Base-by-base conservation (phyloP, 1,140 invertebrate species). In the Chionoecetes opilio region DNA sequence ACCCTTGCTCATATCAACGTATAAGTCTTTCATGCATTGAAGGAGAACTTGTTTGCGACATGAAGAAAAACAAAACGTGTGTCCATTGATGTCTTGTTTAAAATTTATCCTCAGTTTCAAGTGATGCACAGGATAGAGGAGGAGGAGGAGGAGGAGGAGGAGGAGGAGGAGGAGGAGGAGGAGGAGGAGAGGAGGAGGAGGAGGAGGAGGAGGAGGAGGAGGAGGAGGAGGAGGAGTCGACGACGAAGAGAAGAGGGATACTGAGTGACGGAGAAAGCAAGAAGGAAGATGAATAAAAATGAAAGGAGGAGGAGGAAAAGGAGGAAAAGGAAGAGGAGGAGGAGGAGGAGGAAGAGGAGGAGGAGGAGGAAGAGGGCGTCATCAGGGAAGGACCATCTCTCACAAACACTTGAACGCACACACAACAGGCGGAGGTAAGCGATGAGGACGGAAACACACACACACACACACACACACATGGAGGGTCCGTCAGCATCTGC, bases 201-300 rank as follows among this genome's bases (percentile, higher is more conserved):
- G 37, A 89, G 37, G 37, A 89, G 87, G 87, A 89, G 87, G 37
- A 89, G 35, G 87, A 38, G 87, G 35, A 89, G 37, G 87, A 89
- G 37, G 87, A 89, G 87, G 37, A 38, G 87, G 35, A 89, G 11
- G 87, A 26, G 31, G 1, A 41, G 21, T n/a, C 29, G 31, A 14
- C 2, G 87, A 89, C 29, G 41, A 17, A 0, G 63, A 21, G 6
- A 26, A 75, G 63, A 75, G 63, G n/a, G 63, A 75, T 6, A 75
- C 21, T n/a, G 63, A 75, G 63, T n/a, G 63, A 75, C 21, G n/a
- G 21, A 75, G 63, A 6, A 75, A 75, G n/a, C n/a, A 21, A 26
- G 26, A 26, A 1, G 46, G 46, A 53, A 17, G 53, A n/a, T n/a
- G 63, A n/a, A 21, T 1, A 75, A 38, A 14, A 38, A 87, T 37